phyloP scores from a whole-genome alignment of 2,113 vertebrate species.

The Dipodomys merriami region DNA sequence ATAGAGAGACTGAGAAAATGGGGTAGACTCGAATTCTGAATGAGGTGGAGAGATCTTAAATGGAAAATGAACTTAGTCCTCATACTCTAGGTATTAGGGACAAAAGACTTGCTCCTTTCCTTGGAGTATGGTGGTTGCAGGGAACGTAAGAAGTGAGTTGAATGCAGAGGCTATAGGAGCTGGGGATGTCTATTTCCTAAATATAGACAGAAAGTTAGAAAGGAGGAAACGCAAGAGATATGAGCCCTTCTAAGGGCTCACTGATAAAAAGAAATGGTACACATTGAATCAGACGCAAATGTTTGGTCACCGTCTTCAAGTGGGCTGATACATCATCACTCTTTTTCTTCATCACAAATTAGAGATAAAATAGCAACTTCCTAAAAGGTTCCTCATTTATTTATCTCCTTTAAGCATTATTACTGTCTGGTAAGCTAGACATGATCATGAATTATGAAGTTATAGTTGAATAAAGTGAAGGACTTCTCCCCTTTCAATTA shows the following conservation, averaged over 20 bases:
- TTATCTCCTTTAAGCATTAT: background rate
- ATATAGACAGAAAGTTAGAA: background rate
- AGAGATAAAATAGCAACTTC: background rate
- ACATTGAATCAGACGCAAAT: accelerated
- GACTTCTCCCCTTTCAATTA: background rate
- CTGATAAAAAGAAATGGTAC: background rate
- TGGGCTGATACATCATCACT: too few relatives aligned
- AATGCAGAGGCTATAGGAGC: accelerated
- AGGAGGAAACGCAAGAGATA: background rate
- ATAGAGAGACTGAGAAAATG: background rate
- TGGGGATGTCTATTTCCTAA: background rate
- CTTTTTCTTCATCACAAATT: background rate
- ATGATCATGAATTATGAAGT: background rate
- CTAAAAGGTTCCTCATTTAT: background rate
- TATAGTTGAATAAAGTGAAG: background rate
- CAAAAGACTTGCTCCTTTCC: background rate
- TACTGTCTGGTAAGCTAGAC: background rate
- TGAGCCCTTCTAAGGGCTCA: background rate
- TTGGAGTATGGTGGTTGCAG: background rate
- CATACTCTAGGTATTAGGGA: background rate
- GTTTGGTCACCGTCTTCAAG: too few relatives aligned
- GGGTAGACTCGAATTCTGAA: background rate
- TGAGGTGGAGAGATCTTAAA: background rate
- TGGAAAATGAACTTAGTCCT: background rate
- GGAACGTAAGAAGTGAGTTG: background rate